Base-by-base conservation (phyloP, 92 coral and sea anemone genomes). In the Siderastrea radians region DNA sequence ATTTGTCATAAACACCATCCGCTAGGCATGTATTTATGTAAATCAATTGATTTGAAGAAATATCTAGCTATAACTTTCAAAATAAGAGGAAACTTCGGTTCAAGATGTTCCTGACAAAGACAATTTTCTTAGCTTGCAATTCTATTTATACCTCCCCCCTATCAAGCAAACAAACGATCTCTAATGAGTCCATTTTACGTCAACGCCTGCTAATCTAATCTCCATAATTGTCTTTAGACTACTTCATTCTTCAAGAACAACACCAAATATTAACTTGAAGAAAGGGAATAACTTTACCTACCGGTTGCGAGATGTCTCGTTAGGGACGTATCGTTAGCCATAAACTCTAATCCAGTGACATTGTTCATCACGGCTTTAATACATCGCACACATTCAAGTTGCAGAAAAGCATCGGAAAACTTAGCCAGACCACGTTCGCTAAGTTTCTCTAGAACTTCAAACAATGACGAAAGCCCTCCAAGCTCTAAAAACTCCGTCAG, bases 301-400 rank as follows among this genome's bases (percentile, higher is more conserved):
- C 99, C 98, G 68, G 79, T 89, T 47, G 94, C 96, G 11, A 97
- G 95, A 48, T 92, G 96, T 50, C 90, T 88, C 9, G 96, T 91
- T 52, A 92, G 86, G 15, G 93, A 93, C 60, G 87, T 38, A 63
- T 96, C 93, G 60, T 87, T 92, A 4, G 92, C 77, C 96, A 97
- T 94, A 64, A 92, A 93, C 45, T 97, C 93, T 60, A 97, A 75
- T 2, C 99, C 98, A 1, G 92, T 88, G 51, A 85, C 89, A 44
- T 95, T 94, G 69, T 96, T 97, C 93, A 97, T 84, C 2, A 97
- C 99, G 15, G 98, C 96, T 69, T 97, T 97, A 15, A 97, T 96
- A 77, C 99, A 97, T 48, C 96, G 82, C 16, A 94, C 94, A 89
- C 99, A 97, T 58, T 97, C 96, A 12, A 97, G 90, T 61, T 94